Percentiles rank a stretch among this genome's conserved stretches.
These are phyloP conservation scores for Eptatretus burgeri DNA, from an alignment of 2,113 vertebrate species.

Conservation along the genomic window DNA sequence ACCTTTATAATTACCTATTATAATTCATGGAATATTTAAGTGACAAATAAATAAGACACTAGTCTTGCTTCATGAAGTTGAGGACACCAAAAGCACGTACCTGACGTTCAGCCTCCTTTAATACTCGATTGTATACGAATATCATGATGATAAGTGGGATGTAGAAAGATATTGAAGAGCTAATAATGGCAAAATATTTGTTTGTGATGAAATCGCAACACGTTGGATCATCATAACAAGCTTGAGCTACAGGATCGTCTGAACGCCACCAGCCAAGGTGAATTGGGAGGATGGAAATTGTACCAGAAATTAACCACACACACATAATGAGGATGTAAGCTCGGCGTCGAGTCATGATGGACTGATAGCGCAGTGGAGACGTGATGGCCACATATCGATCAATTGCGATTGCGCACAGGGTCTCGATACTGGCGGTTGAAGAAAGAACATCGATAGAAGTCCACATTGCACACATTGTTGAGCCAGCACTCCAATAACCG, in stretches of 20 bases:
- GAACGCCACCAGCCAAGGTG: conserved; percentile 77
- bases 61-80: no score
- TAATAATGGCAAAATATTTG: conserved; percentile 40
- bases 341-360: conserved; percentile 46
- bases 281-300: conserved; percentile 83
- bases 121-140: conserved; percentile 30
- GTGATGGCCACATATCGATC: conserved; percentile 91
- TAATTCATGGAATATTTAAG: no score
- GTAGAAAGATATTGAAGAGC: conserved; percentile 55
- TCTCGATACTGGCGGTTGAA: conserved; percentile 93
- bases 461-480: conserved; percentile 50
- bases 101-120: neutral
- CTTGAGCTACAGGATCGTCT: conserved; percentile 17
- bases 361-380: conserved; percentile 79
- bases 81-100: no score
- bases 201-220: conserved; percentile 74
- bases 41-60: no score
- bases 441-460: conserved; percentile 92
- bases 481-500: no score
- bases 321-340: conserved; percentile 53
- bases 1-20: no score
- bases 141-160: conserved; percentile 49
- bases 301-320: conserved; percentile 65
- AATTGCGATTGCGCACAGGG: conserved; percentile 83
- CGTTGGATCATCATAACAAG: conserved; percentile 39